Evolutionary conservation across 1,140 invertebrate genomes (phyloP), one percentile per base, ranked within the genome.

Genomic region (Apocrypta bakeri): DNA sequence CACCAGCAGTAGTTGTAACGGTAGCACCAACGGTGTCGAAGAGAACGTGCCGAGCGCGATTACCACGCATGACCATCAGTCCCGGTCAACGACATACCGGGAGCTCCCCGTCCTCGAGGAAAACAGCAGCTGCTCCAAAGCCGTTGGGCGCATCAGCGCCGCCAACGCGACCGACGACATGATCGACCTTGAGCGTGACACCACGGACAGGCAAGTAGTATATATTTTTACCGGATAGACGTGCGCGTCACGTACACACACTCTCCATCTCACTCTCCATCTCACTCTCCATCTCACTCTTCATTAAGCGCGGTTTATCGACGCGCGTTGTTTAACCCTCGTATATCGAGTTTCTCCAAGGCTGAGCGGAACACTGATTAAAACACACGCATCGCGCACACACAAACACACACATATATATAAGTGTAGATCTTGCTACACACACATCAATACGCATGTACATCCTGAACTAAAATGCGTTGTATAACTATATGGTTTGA

Each of bases 161-260:
- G 64, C 12, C 9, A 21, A 27, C 64, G 14, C n/a, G 27, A 9
- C 72, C 42, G 87, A 87, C 88, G 89, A 90, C 87, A 92, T 92
- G 91, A 92, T 92, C 84, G 91, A 92, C 85, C 88, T 92, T 84
- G 91, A 92, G 85, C 89, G 90, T 56, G 91, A 92, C 84, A 91
- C 89, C 84, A n/a, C 90, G 85, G 90, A 91, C 86, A 92, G 91
- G 91, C 89, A 89, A 92, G 89, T 89, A 84, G n/a, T 37, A 4
- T 37, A 2, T 4, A 2, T 37, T 37, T 37, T 37, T 37, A 37
- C 2, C 33, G 2, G 3, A 4, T 37, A 9, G 3, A 37, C 2
- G 33, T n/a, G n/a, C n/a, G n/a, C n/a, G n/a, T n/a, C n/a, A n/a
- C n/a, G n/a, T n/a, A n/a, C n/a, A n/a, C n/a, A n/a, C n/a, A n/a